Conservation (phyloP, 2,797 vertebrate genomes). For the Masticophis lateralis region DNA sequence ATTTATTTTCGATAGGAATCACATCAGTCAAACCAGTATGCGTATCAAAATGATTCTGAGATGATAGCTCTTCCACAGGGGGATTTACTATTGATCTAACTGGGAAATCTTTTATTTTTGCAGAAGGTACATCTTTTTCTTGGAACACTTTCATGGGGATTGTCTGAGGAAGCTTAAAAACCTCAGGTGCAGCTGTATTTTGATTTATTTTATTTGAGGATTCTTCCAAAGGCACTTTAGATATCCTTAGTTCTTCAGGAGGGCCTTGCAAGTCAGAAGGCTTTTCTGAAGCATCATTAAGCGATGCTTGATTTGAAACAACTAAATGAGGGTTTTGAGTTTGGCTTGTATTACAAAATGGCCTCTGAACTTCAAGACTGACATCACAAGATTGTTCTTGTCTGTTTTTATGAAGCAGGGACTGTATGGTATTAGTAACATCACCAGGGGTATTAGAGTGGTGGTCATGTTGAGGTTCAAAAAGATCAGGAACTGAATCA, state of each 20-base stretch:
- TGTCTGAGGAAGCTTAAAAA: slow-evolving; percentile 52
- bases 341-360: slow-evolving; percentile 19
- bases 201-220: slow-evolving; percentile 36
- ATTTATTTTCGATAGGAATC: slow-evolving; percentile 46
- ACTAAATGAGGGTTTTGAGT: slow-evolving; percentile 36
- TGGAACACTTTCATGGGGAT: slow-evolving; percentile 48
- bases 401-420: neutral
- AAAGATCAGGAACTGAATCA: neutral
- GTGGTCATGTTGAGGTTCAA: neutral
- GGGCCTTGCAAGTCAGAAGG: neutral
- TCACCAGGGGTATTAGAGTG: neutral
- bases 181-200: slow-evolving; percentile 29
- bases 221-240: slow-evolving; percentile 33
- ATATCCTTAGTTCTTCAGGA: slow-evolving; percentile 23
- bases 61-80: slow-evolving; percentile 25
- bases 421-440: neutral
- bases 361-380: neutral
- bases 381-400: neutral
- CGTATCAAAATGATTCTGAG: slow-evolving; percentile 38
- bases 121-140: slow-evolving; percentile 35
- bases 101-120: slow-evolving; percentile 33
- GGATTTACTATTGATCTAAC: slow-evolving; percentile 18
- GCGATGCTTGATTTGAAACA: slow-evolving; percentile 12
- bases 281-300: slow-evolving; percentile 23
- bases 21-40: slow-evolving; percentile 58